These are phyloP conservation scores for Agonopterix heracliana DNA, from an alignment of 2,888 invertebrate species.

Conservation along the genomic window DNA sequence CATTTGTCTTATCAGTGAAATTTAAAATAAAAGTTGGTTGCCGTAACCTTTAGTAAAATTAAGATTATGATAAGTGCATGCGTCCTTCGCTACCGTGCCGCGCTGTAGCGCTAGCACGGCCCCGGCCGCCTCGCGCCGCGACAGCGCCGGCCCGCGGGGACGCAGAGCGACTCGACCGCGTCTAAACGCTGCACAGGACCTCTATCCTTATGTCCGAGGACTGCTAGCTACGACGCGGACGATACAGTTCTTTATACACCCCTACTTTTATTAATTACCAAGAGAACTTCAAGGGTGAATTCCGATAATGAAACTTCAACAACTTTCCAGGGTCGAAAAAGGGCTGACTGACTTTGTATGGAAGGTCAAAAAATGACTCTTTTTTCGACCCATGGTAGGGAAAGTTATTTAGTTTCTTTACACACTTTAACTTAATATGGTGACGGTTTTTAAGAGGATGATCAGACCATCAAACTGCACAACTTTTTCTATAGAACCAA, in stretches of 20 bases:
- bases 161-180: constrained; percentile 71
- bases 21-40: too few species aligned
- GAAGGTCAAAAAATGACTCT: background rate
- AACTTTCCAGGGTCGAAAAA: too few species aligned
- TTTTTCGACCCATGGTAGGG: background rate
- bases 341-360: too few species aligned
- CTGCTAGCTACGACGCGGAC: constrained; percentile 77
- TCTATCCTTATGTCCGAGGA: constrained; percentile 87
- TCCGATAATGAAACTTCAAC: background rate
- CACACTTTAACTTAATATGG: too few species aligned
- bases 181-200: constrained; percentile 85
- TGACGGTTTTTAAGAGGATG: too few species aligned
- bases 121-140: constrained; percentile 37
- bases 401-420: too few species aligned
- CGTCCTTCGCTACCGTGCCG: constrained; percentile 45
- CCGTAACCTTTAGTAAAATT: too few species aligned
- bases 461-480: too few species aligned
- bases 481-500: too few species aligned
- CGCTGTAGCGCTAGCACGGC: constrained; percentile 41
- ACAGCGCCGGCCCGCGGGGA: constrained; percentile 73
- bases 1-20: too few species aligned
- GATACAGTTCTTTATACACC: constrained; percentile 46
- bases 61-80: background rate
- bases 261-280: background rate
- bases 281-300: too few species aligned